These are phyloP conservation scores for Nasonovia ribisnigri DNA, from an alignment of 2,888 invertebrate genomes.

Conservation along the genomic window DNA sequence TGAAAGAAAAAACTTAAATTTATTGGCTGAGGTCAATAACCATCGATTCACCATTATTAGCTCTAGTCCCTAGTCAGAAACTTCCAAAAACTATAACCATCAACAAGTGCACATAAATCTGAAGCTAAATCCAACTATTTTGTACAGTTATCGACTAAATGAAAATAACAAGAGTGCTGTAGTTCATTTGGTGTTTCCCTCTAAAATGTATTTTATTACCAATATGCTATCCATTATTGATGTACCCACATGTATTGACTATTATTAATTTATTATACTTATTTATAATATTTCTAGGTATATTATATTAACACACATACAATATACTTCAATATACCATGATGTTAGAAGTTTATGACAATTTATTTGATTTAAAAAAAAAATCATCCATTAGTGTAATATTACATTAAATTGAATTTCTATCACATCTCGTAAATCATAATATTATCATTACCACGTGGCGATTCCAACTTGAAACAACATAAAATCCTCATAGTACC, in stretches of 20 bases:
- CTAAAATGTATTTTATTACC: neutral
- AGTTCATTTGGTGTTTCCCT: neutral
- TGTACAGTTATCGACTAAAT: neutral
- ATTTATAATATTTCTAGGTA: neutral
- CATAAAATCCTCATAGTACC: too few species aligned
- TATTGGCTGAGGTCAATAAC: neutral
- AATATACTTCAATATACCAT: neutral
- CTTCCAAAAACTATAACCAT: neutral
- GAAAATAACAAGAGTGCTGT: neutral
- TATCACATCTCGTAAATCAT: too few species aligned
- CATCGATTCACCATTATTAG: slow-evolving; percentile 12
- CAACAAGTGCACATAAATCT: neutral
- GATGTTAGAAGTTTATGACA: neutral
- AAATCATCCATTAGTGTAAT: neutral
- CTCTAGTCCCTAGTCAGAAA: neutral
- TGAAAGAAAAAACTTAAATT: neutral
- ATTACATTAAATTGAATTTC: neutral
- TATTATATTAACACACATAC: neutral
- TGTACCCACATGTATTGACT: neutral
- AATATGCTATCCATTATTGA: neutral
- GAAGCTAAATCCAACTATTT: neutral
- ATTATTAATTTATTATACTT: neutral
- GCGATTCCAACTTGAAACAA: too few species aligned
- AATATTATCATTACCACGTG: too few species aligned
- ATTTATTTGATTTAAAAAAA: neutral